Base-by-base conservation (phyloP, 2,888 invertebrate genomes). In the Sceliomorpha sp. region DNA sequence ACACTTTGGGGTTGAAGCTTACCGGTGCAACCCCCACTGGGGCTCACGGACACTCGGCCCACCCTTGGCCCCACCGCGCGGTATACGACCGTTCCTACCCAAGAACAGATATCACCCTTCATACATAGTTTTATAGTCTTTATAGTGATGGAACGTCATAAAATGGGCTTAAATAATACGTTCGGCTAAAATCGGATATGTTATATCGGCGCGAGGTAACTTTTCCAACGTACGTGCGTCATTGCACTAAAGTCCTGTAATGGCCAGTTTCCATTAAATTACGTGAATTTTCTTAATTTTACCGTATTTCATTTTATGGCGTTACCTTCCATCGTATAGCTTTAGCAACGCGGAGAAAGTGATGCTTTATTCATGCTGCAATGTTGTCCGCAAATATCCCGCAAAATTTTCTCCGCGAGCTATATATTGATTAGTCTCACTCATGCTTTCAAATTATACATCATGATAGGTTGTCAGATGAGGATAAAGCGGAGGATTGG, bases 11-110 rank as follows among this genome's bases (percentile, higher is more conserved):
- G 73, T 85, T 83, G 72, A 83, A 86, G 87, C 88, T 87, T 87
- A 88, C 87, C 88, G 83, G 87, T 86, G 80, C 87, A 88, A 85
- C 86, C 87, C 85, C 85, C 86, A 81, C 80, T 86, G 78, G 86
- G 84, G 84, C 83, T 87, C 76, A 87, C 83, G 77, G 88, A 86
- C 78, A 88, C 78, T 86, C 87, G 87, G 82, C 86, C 84, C 77
- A 87, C 80, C 78, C 87, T 84, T 82, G 87, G 86, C 83, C 87
- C 87, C 84, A 87, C 80, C 77, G 87, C 81, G 84, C 88, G 88
- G 84, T 87, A 88, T 77, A 88, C 85, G 76, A 87, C 84, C 87
- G 87, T 82, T 86, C 87, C 88, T 87, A 87, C 83, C 79, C 86
- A 86, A 85, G 83, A 85, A 87, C 76, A 87, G 79, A 87, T 78